Base-by-base conservation (phyloP, 2,797 vertebrate species). In the Rhincodon typus region DNA sequence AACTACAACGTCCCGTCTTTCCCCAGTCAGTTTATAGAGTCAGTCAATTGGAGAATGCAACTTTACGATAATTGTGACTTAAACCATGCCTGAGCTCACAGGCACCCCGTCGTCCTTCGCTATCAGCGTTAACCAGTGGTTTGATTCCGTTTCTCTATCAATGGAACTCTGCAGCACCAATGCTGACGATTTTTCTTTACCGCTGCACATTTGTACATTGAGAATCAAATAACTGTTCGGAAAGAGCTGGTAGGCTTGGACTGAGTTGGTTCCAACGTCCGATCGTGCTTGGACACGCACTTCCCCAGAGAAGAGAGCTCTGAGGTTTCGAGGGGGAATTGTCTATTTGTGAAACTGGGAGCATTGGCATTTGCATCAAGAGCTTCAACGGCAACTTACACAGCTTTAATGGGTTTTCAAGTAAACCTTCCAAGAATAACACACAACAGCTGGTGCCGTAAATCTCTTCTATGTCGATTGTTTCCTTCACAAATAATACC, bases 331-430 rank as follows among this genome's bases (percentile, higher is more conserved):
- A 94, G 91, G 66, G n/a, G 21, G n/a, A 94, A n/a, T 10, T 25
- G 5, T n/a, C 0, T 46, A 19, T 94, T 38, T 27, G 91, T 21
- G 2, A 94, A 94, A 94, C 66, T 67, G 57, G 91, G 91, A 94
- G 91, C n/a, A 46, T 94, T 94, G 21, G 69, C 91, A 69, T 94
- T 94, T 23, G 46, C 66, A 69, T 90, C 87, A 0, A 90, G 27
- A 62, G 62, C 17, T 27, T 90, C 87, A 27, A 90, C 27, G 57
- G 5, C 25, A 90, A 62, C 12, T 0, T 17, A 15, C 96, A 96
- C 25, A 97, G 95, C 74, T 96, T 96, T 3, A 97, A 96, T 25
- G 97, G 97, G 13, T 97, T 97, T 96, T 97, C 97, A 93, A 97
- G 82, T 1, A 97, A 96, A 5, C 95, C 96, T 19, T 97, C 96